Percentiles rank a stretch among this genome's conserved stretches.
These are phyloP conservation scores for Tragulus kanchil DNA, from an alignment of 2,113 vertebrate genomes.

Conservation along the genomic window DNA sequence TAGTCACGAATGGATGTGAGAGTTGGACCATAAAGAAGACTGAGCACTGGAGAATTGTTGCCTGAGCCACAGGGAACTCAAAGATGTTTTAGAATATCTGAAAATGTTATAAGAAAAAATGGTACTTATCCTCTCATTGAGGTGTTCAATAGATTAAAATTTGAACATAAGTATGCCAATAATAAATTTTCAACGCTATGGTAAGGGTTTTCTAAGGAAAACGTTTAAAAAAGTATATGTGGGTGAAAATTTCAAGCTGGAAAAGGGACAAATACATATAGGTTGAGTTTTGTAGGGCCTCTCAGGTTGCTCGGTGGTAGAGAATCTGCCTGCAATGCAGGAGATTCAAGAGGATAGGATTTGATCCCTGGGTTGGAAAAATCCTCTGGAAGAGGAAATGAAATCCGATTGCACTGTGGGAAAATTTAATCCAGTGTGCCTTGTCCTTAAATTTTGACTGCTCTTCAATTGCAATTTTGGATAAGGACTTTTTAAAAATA, in stretches of 20 bases:
- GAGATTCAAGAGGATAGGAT: too few species aligned
- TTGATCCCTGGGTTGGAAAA: too few species aligned
- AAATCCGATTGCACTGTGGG: background rate
- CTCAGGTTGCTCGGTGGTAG: too few species aligned
- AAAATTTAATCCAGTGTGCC: background rate
- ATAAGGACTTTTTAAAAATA: background rate
- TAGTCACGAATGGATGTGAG: too few species aligned
- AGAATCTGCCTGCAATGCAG: too few species aligned
- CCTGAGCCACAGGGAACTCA: too few species aligned
- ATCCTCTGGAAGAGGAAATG: too few species aligned
- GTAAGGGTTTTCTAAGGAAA: background rate
- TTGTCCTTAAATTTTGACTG: background rate
- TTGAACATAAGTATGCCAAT: background rate
- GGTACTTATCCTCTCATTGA: background rate
- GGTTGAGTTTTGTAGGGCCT: background rate
- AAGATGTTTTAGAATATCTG: too few species aligned
- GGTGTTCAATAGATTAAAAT: background rate
- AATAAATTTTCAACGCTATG: background rate
- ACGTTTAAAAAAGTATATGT: background rate
- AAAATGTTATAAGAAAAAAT: background rate
- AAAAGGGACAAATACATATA: background rate
- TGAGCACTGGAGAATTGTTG: too few species aligned
- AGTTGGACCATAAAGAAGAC: too few species aligned
- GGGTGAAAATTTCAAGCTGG: background rate
- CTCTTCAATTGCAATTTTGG: background rate